Conservation (phyloP, 2,113 vertebrate species). For the Miniopterus natalensis region DNA sequence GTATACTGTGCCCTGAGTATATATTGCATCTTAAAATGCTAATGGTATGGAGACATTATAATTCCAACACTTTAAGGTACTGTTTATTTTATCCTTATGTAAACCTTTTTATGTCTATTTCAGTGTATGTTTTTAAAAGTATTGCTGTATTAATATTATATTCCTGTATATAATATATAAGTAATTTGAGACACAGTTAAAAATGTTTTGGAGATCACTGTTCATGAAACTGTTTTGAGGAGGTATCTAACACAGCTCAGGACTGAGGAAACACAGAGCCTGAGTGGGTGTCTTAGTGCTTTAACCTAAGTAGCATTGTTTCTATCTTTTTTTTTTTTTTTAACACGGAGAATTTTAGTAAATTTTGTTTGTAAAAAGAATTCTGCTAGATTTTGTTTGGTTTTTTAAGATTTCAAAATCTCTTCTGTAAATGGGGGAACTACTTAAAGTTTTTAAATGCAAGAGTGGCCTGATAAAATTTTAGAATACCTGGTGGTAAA, state of each 20-base stretch:
- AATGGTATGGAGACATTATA: not conserved
- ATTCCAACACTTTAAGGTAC: not conserved
- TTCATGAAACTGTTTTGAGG: slow-evolving; percentile 12
- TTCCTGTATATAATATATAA: not conserved
- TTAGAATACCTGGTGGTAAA: not conserved
- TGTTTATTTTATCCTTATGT: slow-evolving; percentile 34
- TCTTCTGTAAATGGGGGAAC: not conserved
- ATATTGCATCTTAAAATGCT: slow-evolving; percentile 12
- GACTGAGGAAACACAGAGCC: not conserved
- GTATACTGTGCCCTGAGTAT: not conserved
- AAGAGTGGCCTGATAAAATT: not conserved
- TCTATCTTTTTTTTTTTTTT: not conserved
- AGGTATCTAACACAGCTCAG: not conserved
- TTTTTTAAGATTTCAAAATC: not conserved
- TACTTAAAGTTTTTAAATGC: not conserved
- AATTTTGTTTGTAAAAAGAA: not conserved
- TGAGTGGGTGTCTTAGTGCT: not conserved
- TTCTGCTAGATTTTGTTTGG: not conserved
- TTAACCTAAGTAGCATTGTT: not conserved
- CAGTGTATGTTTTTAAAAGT: not conserved
- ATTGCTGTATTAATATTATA: not conserved
- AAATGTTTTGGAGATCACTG: not conserved
- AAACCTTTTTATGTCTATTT: not conserved
- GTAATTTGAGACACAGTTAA: not conserved
- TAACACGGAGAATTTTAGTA: not conserved